Base-by-base conservation (phyloP, 1,140 invertebrate genomes). In the Caenorhabditis inopinata region DNA sequence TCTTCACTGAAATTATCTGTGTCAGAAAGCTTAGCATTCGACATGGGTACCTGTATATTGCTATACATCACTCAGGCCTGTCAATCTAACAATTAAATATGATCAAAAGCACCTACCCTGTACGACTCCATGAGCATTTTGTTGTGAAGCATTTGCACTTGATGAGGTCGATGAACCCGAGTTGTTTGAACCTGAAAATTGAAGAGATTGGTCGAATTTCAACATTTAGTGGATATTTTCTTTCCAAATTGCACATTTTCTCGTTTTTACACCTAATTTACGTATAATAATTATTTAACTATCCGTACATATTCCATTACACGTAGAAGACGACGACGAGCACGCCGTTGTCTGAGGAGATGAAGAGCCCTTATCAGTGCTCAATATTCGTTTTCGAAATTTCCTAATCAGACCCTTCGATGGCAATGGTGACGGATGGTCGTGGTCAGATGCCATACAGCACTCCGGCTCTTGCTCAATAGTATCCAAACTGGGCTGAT, bases 351-450 rank as follows among this genome's bases (percentile, higher is more conserved):
- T 42, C 14, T 42, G 38, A 42, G 5, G 38, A 42, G 38, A 42
- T 42, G 49, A 53, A 12, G 18, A 53, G 0, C 16, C 21, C 38
- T 38, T 38, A 11, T 78, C 76, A 21, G 2, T 46, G 32, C 76
- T 78, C 42, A 78, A 35, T 6, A 78, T 51, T 35, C 76, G 7
- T 25, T 78, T 78, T 18, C 76, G 49, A 53, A 78, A 78, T 42
- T 78, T 78, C n/a, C 53, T 23, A 46, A 78, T 58, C 32, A 78
- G 32, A 1, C 76, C 76, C 21, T 78, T 78, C 32, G 49, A 32
- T 2, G 76, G 76, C 9, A 78, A 38, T 25, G 76, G 49, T 12
- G 49, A 62, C 11, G 76, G 76, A 47, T 51, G 49, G 3, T 68
- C 49, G n/a, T 78, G 49, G 12, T 78, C 76, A 23, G 49, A n/a